Percentiles rank a stretch among this genome's conserved stretches.
Conservation (phyloP, 2,113 vertebrate species). For the Hoplias malabaricus region DNA sequence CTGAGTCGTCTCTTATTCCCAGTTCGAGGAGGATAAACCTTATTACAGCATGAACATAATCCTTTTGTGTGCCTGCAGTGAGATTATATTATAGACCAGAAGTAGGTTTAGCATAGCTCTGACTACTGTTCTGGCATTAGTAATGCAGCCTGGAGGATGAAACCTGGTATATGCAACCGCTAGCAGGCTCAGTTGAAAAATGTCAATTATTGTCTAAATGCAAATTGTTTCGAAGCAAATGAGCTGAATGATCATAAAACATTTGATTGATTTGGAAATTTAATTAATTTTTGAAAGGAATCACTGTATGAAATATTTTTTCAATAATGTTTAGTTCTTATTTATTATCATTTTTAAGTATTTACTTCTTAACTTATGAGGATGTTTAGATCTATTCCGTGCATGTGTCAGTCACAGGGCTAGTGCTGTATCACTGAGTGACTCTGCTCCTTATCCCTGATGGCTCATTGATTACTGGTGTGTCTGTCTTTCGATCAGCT, state of each 20-base stretch:
- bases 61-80: slow-evolving; percentile 34
- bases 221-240: too few species aligned
- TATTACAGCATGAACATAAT: slow-evolving; percentile 47
- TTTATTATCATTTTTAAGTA: too few species aligned
- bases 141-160: not conserved
- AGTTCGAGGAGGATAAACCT: slow-evolving; percentile 44
- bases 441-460: slow-evolving; percentile 17
- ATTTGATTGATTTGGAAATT: too few species aligned
- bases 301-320: too few species aligned
- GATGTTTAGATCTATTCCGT: not conserved
- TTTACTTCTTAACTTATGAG: too few species aligned
- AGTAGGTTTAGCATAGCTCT: slow-evolving; percentile 20
- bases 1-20: slow-evolving; percentile 39
- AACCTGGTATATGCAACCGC: not conserved
- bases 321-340: not conserved
- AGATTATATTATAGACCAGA: slow-evolving; percentile 44
- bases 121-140: slow-evolving; percentile 7
- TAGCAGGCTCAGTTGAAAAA: not conserved
- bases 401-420: not conserved
- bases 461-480: slow-evolving; percentile 41
- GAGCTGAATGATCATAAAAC: too few species aligned
- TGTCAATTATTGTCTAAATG: not conserved
- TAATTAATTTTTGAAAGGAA: not conserved
- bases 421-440: slow-evolving; percentile 2
- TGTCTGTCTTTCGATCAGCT: slow-evolving; percentile 33